A percentile compares a stretch with the other conserved stretches of the same genome.
Conservation (phyloP, 2,797 vertebrate species). For the Chaunax sp. region DNA sequence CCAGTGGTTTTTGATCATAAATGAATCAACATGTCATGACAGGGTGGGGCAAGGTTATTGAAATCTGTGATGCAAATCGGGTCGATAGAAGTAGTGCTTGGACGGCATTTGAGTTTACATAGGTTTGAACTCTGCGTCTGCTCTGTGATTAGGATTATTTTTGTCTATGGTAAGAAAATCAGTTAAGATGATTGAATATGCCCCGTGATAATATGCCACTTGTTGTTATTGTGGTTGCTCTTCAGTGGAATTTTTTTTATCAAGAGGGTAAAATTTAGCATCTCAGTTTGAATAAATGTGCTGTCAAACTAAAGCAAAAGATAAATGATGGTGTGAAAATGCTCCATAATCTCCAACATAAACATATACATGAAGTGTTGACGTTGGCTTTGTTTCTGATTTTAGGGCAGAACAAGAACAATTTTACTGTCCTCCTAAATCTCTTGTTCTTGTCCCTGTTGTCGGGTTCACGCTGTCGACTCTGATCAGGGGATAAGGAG, state of each 20-base stretch:
- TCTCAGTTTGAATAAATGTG: conserved; percentile 30
- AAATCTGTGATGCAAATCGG: conserved; percentile 28
- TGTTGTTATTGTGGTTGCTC: conserved; percentile 29
- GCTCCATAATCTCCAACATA: conserved; percentile 7
- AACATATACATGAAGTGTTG: conserved; percentile 5
- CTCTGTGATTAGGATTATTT: conserved; percentile 43
- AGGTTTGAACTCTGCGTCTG: conserved; percentile 55
- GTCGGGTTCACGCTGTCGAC: conserved; percentile 42
- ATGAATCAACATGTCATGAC: conserved; percentile 32
- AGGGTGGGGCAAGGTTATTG: conserved; percentile 2
- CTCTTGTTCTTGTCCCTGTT: conserved; percentile 24
- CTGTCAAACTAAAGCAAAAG: conserved; percentile 9
- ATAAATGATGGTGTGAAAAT: conserved; percentile 12
- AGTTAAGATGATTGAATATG: conserved; percentile 70
- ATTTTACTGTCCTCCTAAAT: background rate
- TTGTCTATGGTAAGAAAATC: conserved; percentile 53
- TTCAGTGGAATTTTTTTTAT: conserved; percentile 39
- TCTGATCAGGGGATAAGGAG: conserved; percentile 35
- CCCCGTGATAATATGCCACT: conserved; percentile 41
- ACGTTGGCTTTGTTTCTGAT: conserved; percentile 10
- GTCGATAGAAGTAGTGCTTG: conserved; percentile 30
- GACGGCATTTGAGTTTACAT: conserved; percentile 32
- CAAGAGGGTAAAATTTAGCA: conserved; percentile 19
- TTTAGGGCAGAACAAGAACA: background rate
- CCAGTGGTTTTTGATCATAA: conserved; percentile 21